These are phyloP conservation scores for Muntiacus reevesi DNA, from an alignment of 2,113 vertebrate species.

Conservation along the genomic window DNA sequence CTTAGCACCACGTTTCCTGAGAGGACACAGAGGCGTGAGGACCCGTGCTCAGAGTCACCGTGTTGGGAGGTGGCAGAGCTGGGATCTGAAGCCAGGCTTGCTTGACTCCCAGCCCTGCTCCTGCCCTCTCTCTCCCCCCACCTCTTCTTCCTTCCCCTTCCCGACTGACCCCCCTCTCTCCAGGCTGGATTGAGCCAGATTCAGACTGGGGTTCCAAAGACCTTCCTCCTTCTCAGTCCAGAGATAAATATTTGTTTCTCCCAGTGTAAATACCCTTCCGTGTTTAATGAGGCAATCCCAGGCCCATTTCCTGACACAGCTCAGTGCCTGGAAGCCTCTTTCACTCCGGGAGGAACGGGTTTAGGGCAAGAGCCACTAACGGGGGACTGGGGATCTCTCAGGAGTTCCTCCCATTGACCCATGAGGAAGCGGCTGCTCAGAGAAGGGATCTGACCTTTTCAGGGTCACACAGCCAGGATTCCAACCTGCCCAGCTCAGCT, in stretches of 20 bases:
- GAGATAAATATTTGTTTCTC: conserved; percentile 78
- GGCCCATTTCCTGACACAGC: conserved; percentile 70
- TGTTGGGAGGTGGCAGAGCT: not conserved
- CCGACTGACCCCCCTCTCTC: not conserved
- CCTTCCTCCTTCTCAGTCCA: conserved; percentile 53
- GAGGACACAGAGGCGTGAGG: not conserved
- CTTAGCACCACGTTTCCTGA: not conserved
- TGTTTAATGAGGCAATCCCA: conserved; percentile 73
- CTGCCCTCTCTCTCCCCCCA: not conserved
- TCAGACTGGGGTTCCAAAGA: conserved; percentile 52
- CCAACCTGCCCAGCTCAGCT: not conserved
- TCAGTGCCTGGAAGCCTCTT: conserved; percentile 60
- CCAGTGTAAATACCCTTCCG: conserved; percentile 74
- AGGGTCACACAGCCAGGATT: not conserved
- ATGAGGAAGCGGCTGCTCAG: not conserved
- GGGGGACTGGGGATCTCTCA: not conserved
- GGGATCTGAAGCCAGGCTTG: not conserved
- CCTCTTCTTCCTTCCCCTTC: not conserved
- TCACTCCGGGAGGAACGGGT: not conserved
- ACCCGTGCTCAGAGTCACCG: not conserved
- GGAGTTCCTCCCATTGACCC: not conserved
- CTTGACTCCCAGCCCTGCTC: not conserved
- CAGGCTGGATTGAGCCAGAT: conserved; percentile 36
- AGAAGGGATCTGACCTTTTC: not conserved
- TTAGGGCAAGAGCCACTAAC: not conserved